Base-by-base conservation (phyloP, 2,113 vertebrate species). In the Percina caprodes region DNA sequence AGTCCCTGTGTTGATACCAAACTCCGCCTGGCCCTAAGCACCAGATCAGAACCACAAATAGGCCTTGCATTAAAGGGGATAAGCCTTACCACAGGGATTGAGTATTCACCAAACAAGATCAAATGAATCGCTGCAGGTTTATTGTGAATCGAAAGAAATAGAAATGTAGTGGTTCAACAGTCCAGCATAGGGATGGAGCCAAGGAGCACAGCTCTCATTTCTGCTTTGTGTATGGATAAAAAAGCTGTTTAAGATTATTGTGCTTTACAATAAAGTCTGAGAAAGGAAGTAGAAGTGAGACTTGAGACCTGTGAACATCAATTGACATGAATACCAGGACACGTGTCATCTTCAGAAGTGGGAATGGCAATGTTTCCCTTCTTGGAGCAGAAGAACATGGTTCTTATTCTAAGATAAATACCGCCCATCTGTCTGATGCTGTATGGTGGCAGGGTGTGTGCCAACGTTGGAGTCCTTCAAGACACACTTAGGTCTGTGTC, bases 401-500 rank as follows among this genome's bases (percentile, higher is more conserved):
- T 84, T 93, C 86, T 90, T 81, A 90, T 91, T 93, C 91, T 88
- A 86, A 90, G 87, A 90, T 92, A 91, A 93, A 94, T 90, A 92
- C 88, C 88, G 86, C 88, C 92, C 92, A 89, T 92, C 80, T 91
- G 91, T 92, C 91, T 94, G 90, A 86, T 83, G 83, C 89, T 91
- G 87, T 76, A 86, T 81, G 72, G 86, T 69, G 85, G 72, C 26
- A 39, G 83, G 69, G 73, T 86, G 72, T 89, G 84, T 87, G 92
- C 87, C 92, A 94, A 80, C 83, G 81, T 77, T 52, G 71, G 80
- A 88, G 86, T 86, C 88, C 86, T 93, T 87, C 87, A 93, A 88
- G 88, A 95, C 92, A 94, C 93, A 90, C 91, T 92, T 90, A 82
- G 91, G 91, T 90, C 93, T 95, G 93, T 95, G 94, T 97, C 95